phyloP scores from a whole-genome alignment of 2,113 vertebrate species.

The Nanorana parkeri region DNA sequence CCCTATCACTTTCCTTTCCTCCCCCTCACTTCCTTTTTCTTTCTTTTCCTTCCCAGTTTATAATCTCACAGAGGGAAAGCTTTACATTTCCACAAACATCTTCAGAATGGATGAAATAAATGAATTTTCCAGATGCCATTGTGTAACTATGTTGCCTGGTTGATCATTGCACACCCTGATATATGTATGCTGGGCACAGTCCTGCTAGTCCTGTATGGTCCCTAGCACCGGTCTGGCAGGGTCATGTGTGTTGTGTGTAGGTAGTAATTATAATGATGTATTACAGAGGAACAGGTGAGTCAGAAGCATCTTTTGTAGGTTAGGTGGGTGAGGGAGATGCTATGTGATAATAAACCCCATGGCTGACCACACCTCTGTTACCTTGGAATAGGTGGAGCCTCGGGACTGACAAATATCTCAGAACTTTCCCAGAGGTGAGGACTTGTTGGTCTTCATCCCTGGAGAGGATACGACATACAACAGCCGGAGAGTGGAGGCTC shows the following conservation, averaged over 20 bases:
- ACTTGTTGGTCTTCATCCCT: neutral
- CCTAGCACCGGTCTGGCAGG: neutral
- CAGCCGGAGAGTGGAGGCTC: too few species aligned
- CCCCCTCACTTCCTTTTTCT: too few species aligned
- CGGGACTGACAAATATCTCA: neutral
- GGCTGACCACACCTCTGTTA: conserved; percentile 4
- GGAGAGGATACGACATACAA: too few species aligned
- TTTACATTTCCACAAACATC: too few species aligned
- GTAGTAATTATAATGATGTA: neutral
- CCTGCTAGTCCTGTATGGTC: neutral
- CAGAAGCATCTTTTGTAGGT: too few species aligned
- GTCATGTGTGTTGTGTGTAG: neutral
- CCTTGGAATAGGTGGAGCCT: neutral
- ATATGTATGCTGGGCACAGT: neutral
- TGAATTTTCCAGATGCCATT: neutral
- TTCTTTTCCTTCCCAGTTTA: too few species aligned
- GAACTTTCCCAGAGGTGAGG: neutral
- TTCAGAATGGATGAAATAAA: neutral
- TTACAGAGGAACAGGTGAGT: neutral
- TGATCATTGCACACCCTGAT: too few species aligned
- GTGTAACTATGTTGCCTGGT: neutral
- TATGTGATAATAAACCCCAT: neutral
- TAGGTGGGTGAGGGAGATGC: conserved; percentile 3
- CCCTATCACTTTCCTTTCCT: too few species aligned
- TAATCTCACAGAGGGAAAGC: too few species aligned